A percentile compares a stretch with the other conserved stretches of the same genome.
phyloP scores from a whole-genome alignment of 2,888 invertebrate species.

The Himalopsyche japonica region DNA sequence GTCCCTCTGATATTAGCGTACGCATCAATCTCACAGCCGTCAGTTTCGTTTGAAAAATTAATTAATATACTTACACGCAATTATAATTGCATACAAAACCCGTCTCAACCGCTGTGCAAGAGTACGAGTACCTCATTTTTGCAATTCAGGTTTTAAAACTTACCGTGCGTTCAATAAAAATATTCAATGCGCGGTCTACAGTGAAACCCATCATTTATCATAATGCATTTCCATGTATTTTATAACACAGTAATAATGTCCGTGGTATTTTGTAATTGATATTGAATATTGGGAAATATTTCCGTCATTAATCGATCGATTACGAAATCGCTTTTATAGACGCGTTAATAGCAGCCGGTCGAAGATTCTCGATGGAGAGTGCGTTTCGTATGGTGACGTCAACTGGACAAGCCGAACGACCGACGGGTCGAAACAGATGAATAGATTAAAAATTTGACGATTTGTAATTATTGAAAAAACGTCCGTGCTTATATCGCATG shows the following conservation, averaged over 20 bases:
- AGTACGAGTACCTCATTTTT: neutral
- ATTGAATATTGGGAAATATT: neutral
- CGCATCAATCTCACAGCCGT: conserved; percentile 13
- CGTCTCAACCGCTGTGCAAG: neutral
- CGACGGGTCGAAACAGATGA: neutral
- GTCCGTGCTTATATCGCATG: neutral
- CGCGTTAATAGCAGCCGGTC: neutral
- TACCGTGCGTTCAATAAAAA: neutral
- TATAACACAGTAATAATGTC: too few species aligned
- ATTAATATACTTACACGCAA: neutral
- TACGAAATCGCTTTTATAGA: neutral
- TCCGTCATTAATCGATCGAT: neutral
- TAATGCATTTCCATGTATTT: neutral
- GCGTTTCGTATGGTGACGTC: neutral
- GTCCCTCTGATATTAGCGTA: conserved; percentile 17
- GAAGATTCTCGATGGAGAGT: neutral
- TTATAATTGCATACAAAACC: neutral
- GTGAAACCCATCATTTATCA: neutral
- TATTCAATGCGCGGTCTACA: neutral
- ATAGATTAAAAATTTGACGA: neutral
- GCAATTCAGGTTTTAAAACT: neutral
- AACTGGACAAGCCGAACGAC: neutral
- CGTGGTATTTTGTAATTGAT: neutral
- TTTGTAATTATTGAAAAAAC: neutral
- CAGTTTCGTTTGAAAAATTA: conserved; percentile 1